Conservation (phyloP, 2,113 vertebrate species). For the Chaenocephalus aceratus region DNA sequence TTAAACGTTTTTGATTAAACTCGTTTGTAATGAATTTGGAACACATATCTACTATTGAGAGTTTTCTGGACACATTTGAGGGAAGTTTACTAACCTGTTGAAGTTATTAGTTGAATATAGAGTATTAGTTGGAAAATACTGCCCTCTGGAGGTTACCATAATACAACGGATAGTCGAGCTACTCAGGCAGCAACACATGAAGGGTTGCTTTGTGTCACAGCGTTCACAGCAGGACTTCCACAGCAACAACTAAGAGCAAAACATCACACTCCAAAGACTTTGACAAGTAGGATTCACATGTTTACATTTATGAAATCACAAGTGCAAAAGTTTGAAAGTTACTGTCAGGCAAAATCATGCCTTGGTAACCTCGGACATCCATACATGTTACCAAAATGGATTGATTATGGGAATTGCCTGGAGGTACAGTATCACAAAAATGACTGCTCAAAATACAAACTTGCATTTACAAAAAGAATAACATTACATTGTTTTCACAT, state of each 20-base stretch:
- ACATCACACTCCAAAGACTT: neutral
- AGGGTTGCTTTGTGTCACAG: neutral
- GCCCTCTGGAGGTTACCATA: slow-evolving; percentile 53
- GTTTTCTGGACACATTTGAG: slow-evolving; percentile 13
- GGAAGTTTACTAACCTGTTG: slow-evolving; percentile 12
- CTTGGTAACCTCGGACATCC: neutral
- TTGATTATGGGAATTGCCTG: neutral
- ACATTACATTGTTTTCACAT: neutral
- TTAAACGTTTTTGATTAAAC: neutral
- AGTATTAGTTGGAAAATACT: slow-evolving; percentile 43
- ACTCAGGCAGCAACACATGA: neutral
- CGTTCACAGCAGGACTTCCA: neutral
- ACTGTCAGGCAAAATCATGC: neutral
- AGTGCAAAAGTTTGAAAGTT: no score
- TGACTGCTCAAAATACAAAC: neutral
- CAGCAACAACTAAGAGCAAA: neutral
- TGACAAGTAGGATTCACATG: neutral
- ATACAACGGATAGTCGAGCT: neutral
- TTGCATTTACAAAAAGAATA: neutral
- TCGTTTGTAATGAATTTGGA: slow-evolving; percentile 19
- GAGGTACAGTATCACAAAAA: neutral
- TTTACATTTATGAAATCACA: no score
- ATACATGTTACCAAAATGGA: slow-evolving; percentile 2
- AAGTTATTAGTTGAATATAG: slow-evolving; percentile 12
- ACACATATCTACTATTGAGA: neutral